phyloP scores from a whole-genome alignment of 2,797 vertebrate species.

The Gambelia wislizenii region DNA sequence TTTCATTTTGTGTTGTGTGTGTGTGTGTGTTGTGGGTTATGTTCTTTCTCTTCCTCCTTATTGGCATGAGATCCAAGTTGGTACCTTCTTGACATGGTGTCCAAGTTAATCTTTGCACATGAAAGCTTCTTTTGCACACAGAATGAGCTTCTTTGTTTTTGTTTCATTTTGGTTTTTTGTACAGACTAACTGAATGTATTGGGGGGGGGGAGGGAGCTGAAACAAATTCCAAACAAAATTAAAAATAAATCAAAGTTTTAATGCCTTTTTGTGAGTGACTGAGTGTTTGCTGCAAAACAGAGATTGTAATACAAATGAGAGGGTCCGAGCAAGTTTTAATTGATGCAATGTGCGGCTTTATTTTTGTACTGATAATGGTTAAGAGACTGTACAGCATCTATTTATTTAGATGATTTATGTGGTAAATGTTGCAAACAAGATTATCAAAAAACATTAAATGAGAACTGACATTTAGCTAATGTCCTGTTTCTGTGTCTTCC shows the following conservation, averaged over 20 bases:
- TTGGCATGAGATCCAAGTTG: constrained; percentile 57
- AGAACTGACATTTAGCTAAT: constrained; percentile 75
- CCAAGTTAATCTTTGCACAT: constrained; percentile 73
- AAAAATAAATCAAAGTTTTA: constrained; percentile 49
- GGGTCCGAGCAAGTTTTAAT: constrained; percentile 70
- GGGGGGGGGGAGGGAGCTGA: constrained; percentile 53
- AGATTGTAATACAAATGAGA: constrained; percentile 70
- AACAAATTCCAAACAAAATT: constrained; percentile 60
- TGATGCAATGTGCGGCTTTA: constrained; percentile 79
- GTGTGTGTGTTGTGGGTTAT: constrained; percentile 43
- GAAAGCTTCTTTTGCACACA: constrained; percentile 83
- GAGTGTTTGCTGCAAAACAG: constrained; percentile 60
- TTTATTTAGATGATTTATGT: constrained; percentile 87
- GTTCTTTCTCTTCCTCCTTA: constrained; percentile 43
- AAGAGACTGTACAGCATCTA: constrained; percentile 85
- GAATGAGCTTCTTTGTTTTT: constrained; percentile 73
- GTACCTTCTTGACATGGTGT: constrained; percentile 44
- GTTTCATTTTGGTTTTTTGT: constrained; percentile 67
- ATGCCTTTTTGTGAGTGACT: constrained; percentile 65
- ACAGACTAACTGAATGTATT: constrained; percentile 83
- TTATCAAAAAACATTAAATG: constrained; percentile 80
- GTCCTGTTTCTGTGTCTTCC: constrained; percentile 62
- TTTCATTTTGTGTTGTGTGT: constrained; percentile 35
- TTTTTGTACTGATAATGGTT: constrained; percentile 84
- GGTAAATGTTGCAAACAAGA: constrained; percentile 81